Percentiles rank a stretch among this genome's conserved stretches.
These are phyloP conservation scores for Pelosia muscerda DNA, from an alignment of 2,888 invertebrate genomes.

Conservation along the genomic window DNA sequence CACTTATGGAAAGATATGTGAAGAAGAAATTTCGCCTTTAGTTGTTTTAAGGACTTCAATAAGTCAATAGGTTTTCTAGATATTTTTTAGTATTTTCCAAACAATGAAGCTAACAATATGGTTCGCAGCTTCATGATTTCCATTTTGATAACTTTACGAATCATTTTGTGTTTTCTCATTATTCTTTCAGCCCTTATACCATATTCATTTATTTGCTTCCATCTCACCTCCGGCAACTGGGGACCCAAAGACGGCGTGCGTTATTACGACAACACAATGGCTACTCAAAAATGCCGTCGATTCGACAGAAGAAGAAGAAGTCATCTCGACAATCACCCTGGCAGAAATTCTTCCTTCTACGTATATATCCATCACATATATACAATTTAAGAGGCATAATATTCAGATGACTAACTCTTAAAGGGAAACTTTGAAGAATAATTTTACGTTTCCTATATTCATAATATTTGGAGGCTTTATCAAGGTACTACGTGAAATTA, in stretches of 20 bases:
- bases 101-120: not conserved
- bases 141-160: not conserved
- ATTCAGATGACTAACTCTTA: not conserved
- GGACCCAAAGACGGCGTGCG: too few relatives aligned
- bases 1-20: not conserved
- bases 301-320: too few relatives aligned
- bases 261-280: too few relatives aligned
- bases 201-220: too few relatives aligned
- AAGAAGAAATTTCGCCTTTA: not conserved
- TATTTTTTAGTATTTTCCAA: not conserved
- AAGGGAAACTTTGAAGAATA: not conserved
- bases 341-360: too few relatives aligned
- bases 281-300: too few relatives aligned
- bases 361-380: too few relatives aligned
- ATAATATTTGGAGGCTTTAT: not conserved
- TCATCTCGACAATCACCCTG: too few relatives aligned
- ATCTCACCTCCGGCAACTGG: too few relatives aligned
- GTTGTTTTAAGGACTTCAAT: not conserved
- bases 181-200: not conserved
- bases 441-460: not conserved
- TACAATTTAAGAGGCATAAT: too few relatives aligned
- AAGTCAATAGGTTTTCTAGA: not conserved
- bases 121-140: not conserved
- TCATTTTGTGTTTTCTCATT: not conserved
- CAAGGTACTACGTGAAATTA: not conserved